Evolutionary conservation across 2,113 vertebrate species (phyloP).

Genomic region (Clupea harengus): DNA sequence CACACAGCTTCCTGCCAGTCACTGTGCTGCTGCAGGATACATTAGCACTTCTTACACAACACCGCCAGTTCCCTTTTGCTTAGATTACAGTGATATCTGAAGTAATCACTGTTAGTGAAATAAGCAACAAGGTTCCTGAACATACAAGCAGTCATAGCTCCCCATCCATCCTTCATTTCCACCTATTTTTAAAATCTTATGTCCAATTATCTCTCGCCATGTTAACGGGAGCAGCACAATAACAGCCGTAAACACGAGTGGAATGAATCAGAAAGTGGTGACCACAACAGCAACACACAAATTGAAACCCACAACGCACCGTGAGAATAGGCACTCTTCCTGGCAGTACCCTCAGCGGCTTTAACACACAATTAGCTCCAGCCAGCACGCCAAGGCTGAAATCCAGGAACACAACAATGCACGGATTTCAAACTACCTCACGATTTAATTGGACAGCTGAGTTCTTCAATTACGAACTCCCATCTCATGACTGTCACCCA

Average conservation of each 20-base stretch:
- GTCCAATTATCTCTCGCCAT: not conserved
- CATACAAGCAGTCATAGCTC: not conserved
- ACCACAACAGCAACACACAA: not conserved
- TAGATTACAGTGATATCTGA: not conserved
- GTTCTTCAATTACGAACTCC: not conserved
- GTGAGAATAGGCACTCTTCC: not conserved
- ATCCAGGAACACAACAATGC: not conserved
- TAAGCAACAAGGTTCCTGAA: not conserved
- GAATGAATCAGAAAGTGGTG: not conserved
- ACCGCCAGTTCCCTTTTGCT: not conserved
- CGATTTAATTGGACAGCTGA: not conserved
- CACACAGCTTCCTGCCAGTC: slow-evolving; percentile 32
- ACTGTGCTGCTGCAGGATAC: not conserved
- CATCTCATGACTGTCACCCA: not conserved
- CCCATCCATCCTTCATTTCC: not conserved
- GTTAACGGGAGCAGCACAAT: not conserved
- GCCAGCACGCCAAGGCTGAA: not conserved
- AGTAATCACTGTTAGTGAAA: not conserved
- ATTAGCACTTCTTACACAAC: not conserved
- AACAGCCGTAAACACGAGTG: not conserved
- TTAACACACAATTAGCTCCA: not conserved
- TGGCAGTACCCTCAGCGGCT: not conserved
- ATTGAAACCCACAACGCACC: not conserved
- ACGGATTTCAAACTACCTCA: not conserved
- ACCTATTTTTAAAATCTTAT: not conserved